phyloP scores from a whole-genome alignment of 2,113 vertebrate genomes.

The Triplophysa dalaica region DNA sequence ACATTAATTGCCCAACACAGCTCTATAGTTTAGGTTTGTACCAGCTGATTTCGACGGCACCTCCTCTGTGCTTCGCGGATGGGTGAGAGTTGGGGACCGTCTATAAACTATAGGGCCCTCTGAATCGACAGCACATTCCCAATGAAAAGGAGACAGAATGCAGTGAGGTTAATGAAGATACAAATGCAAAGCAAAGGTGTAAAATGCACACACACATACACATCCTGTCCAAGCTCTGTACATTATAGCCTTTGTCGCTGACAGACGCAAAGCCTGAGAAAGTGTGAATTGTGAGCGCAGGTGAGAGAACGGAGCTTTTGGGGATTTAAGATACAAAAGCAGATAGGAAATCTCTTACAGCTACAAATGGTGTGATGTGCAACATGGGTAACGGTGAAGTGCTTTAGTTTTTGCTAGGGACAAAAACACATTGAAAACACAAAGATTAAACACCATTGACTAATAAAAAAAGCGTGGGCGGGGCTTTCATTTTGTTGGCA shows the following conservation, averaged over 20 bases:
- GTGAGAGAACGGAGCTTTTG: not conserved
- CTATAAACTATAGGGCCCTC: conserved; percentile 59
- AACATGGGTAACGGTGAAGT: not conserved
- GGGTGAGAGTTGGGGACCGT: conserved; percentile 62
- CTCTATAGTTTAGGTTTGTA: conserved; percentile 63
- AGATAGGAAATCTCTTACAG: not conserved
- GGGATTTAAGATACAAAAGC: not conserved
- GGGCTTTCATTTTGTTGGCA: too few species aligned
- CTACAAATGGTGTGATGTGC: too few species aligned
- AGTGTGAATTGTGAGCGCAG: not conserved
- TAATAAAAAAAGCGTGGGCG: too few species aligned
- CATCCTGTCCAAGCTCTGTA: not conserved
- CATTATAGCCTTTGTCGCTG: not conserved
- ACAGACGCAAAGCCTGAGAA: not conserved
- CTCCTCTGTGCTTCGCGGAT: conserved; percentile 58
- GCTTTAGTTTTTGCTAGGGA: too few species aligned
- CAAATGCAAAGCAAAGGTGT: conserved; percentile 46
- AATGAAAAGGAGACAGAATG: conserved; percentile 55
- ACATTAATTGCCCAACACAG: conserved; percentile 56
- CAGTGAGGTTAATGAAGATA: conserved; percentile 51
- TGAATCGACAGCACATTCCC: conserved; percentile 50
- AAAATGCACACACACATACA: conserved; percentile 25
- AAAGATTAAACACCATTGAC: too few species aligned
- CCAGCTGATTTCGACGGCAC: conserved; percentile 58
- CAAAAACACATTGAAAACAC: too few species aligned